Base-by-base conservation (phyloP, 2,797 vertebrate genomes). In the Gymnopithys bicolor region DNA sequence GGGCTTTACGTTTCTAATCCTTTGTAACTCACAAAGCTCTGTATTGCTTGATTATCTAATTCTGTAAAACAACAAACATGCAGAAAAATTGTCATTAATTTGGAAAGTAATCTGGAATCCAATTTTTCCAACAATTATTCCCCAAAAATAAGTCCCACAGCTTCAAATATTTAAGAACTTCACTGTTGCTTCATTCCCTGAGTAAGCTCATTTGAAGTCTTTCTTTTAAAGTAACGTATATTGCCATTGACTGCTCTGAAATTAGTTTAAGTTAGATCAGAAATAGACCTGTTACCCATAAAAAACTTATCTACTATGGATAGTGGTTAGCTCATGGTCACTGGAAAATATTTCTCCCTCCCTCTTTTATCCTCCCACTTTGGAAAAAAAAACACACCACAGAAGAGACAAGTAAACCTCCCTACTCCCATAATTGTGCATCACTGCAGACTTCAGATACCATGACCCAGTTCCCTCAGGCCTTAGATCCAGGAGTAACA, bases 91-190 rank as follows among this genome's bases (percentile, higher is more conserved):
- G 41, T 49, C 30, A 11, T 73, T 91, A 86, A 88, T 93, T 91
- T 94, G 77, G 39, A 83, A 96, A 93, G 27, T 82, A 94, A 90
- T 82, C 71, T 76, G 75, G 43, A 83, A 94, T 89, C 43, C 53
- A 92, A 79, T 87, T 89, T 37, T 71, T 89, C 46, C 66, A 78
- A 78, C 33, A 74, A 77, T 84, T 74, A 77, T 81, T 83, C 62
- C 14, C 27, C 8, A 19, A 64, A 85, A 94, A 77, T 35, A 14
- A 87, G 69, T 92, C 86, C 60, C 88, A 84, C 52, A 46, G 33
- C 86, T 90, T 88, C 64, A 92, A 76, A 91, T 85, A 59, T 71
- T 84, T 49, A 85, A 80, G 55, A 81, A 73, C 10, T 80, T 88
- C 35, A 13, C 12, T 23, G 56, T 24, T 74, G 21, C 64, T 91